phyloP scores from a whole-genome alignment of 2,797 vertebrate genomes.

The Xenops minutus region DNA sequence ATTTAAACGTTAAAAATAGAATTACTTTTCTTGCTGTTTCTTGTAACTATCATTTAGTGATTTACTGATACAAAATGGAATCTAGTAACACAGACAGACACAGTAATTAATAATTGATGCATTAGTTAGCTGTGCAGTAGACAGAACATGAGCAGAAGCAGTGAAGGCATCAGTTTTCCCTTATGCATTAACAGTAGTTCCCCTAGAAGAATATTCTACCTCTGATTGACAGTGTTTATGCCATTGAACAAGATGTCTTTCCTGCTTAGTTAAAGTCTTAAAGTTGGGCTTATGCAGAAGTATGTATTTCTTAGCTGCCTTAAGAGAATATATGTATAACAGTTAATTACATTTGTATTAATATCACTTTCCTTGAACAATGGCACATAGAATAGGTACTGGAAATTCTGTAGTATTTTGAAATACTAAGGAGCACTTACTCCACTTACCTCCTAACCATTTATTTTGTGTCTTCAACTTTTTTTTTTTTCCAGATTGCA shows the following conservation, averaged over 20 bases:
- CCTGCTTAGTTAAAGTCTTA: not conserved
- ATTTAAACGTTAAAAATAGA: not conserved
- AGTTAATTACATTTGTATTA: not conserved
- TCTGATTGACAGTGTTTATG: not conserved
- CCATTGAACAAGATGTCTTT: not conserved
- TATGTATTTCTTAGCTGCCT: not conserved
- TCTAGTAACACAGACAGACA: not conserved
- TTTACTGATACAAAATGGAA: not conserved
- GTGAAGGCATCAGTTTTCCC: not conserved
- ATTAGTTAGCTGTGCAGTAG: constrained; percentile 17
- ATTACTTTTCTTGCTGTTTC: not conserved
- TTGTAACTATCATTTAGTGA: not conserved
- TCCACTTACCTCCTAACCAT: not conserved
- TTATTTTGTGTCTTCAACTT: constrained; percentile 54
- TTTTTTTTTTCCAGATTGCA: constrained; percentile 86
- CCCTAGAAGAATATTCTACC: not conserved
- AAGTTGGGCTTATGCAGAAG: not conserved
- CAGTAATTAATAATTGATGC: constrained; percentile 17
- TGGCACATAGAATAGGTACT: not conserved
- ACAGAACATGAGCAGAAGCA: not conserved
- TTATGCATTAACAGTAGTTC: not conserved
- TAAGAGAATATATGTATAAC: not conserved
- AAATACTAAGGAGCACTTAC: not conserved
- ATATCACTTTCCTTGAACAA: not conserved
- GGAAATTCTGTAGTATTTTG: not conserved